A percentile compares a stretch with the other conserved stretches of the same genome.
Evolutionary conservation across 2,888 invertebrate genomes (phyloP).

Genomic region (Dicyrtoma fusca): DNA sequence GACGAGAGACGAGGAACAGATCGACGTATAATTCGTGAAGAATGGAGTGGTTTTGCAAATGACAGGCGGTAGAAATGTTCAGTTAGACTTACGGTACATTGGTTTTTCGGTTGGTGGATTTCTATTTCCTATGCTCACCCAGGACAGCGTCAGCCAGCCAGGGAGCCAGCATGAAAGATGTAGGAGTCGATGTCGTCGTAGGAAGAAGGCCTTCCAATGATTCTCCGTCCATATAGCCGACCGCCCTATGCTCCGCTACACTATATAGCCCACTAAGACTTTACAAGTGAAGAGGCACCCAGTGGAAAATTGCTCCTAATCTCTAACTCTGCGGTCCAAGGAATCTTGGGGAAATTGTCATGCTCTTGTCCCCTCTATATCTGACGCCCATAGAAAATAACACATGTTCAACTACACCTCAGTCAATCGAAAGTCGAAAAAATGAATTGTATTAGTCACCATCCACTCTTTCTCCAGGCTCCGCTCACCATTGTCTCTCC

Average conservation of each 20-base stretch:
- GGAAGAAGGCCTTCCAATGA: neutral
- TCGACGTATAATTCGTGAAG: constrained; percentile 56
- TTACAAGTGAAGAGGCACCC: constrained; percentile 56
- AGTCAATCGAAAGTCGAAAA: neutral
- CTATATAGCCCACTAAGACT: constrained; percentile 27
- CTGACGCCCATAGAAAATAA: constrained; percentile 6
- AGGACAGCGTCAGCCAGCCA: constrained; percentile 20
- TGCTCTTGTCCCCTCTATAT: constrained; percentile 8
- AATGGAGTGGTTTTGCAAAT: constrained; percentile 56
- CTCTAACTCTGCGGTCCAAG: constrained; percentile 48
- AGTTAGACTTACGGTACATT: constrained; percentile 56
- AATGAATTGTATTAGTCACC: constrained; percentile 2
- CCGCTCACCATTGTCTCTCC: constrained; percentile 1
- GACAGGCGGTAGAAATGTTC: constrained; percentile 56
- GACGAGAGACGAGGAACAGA: constrained; percentile 46
- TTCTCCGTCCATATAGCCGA: neutral
- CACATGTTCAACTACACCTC: constrained; percentile 1
- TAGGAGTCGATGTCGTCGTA: too few relatives aligned
- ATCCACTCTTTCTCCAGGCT: neutral
- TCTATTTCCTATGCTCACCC: constrained; percentile 40
- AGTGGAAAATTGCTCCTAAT: constrained; percentile 57
- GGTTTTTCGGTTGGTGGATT: constrained; percentile 49
- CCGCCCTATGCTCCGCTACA: too few relatives aligned
- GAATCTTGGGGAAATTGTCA: constrained; percentile 41
- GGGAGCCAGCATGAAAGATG: neutral